Percentiles rank a stretch among this genome's conserved stretches.
These are phyloP conservation scores for Cloeon dipterum DNA, from an alignment of 2,888 invertebrate genomes.

Conservation along the genomic window DNA sequence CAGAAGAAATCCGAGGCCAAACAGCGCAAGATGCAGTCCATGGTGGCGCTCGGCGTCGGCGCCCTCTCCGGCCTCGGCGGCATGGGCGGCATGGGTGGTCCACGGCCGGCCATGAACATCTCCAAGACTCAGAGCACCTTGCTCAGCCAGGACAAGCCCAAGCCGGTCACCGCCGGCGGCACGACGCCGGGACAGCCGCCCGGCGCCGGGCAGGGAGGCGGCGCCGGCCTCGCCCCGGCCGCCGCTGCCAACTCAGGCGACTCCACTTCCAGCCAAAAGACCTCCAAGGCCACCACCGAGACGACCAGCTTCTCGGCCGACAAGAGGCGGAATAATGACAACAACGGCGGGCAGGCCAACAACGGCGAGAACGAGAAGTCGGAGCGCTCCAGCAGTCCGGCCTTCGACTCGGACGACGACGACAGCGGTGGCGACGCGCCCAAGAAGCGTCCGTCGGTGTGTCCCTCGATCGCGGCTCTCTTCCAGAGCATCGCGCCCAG, in stretches of 20 bases:
- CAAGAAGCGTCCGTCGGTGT: slow-evolving; percentile 9
- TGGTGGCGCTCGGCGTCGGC: slow-evolving; percentile 76
- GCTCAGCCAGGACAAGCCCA: slow-evolving; percentile 46
- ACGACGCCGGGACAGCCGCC: slow-evolving; percentile 13
- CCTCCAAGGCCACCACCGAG: slow-evolving; percentile 29
- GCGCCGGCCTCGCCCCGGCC: slow-evolving; percentile 3
- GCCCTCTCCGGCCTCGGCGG: slow-evolving; percentile 19
- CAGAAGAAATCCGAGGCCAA: slow-evolving; percentile 93
- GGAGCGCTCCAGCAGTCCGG: slow-evolving; percentile 75
- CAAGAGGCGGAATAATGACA: slow-evolving; percentile 8
- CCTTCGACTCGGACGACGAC: slow-evolving; percentile 89
- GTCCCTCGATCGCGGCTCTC: slow-evolving; percentile 9
- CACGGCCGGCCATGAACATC: slow-evolving; percentile 66
- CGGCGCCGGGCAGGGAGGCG: slow-evolving; percentile 9
- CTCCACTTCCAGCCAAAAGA: slow-evolving; percentile 35
- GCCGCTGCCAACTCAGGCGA: slow-evolving; percentile 14
- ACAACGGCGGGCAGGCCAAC: slow-evolving; percentile 6
- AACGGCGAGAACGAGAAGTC: slow-evolving; percentile 36
- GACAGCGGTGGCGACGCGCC: slow-evolving; percentile 23
- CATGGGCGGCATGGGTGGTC: slow-evolving; percentile 74
- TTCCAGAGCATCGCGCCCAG: slow-evolving; percentile 3
- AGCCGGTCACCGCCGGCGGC: slow-evolving; percentile 20
- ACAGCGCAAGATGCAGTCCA: slow-evolving; percentile 84
- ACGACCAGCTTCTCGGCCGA: slow-evolving; percentile 15
- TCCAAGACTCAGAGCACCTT: slow-evolving; percentile 49